Percentiles rank a stretch among this genome's conserved stretches.
Conservation (phyloP, 2,888 invertebrate species). For the Drosophila sordidula region DNA sequence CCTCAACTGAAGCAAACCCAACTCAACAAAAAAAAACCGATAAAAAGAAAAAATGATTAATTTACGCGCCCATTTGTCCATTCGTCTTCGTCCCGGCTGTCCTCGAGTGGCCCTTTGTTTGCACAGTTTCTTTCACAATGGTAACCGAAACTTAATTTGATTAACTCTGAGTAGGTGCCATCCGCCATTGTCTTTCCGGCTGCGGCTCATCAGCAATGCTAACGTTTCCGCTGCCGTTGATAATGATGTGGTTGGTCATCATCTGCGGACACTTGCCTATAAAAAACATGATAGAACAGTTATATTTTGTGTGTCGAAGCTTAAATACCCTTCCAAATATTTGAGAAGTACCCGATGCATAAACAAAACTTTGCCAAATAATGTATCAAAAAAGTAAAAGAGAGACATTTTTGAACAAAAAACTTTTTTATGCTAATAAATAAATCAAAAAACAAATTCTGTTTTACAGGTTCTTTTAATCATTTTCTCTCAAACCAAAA, state of each 20-base stretch:
- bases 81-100: slow-evolving; percentile 30
- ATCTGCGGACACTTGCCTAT: slow-evolving; percentile 38
- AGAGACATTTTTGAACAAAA: no score
- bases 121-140: slow-evolving; percentile 52
- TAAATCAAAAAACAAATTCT: no score
- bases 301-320: not conserved
- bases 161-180: slow-evolving; percentile 63
- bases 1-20: slow-evolving; percentile 10
- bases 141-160: slow-evolving; percentile 72
- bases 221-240: slow-evolving; percentile 29
- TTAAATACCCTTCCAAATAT: slow-evolving; percentile 38
- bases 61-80: slow-evolving; percentile 56
- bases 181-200: slow-evolving; percentile 55
- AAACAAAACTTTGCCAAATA: no score
- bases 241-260: slow-evolving; percentile 69
- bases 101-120: slow-evolving; percentile 44
- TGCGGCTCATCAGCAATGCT: slow-evolving; percentile 53
- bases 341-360: no score
- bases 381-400: no score
- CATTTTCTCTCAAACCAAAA: no score
- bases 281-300: slow-evolving; percentile 15
- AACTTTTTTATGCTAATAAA: no score
- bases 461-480: no score
- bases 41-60: slow-evolving; percentile 72
- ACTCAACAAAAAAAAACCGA: slow-evolving; percentile 3